phyloP scores from a whole-genome alignment of 2,888 invertebrate genomes.

The Caenorhabditis imperialis region DNA sequence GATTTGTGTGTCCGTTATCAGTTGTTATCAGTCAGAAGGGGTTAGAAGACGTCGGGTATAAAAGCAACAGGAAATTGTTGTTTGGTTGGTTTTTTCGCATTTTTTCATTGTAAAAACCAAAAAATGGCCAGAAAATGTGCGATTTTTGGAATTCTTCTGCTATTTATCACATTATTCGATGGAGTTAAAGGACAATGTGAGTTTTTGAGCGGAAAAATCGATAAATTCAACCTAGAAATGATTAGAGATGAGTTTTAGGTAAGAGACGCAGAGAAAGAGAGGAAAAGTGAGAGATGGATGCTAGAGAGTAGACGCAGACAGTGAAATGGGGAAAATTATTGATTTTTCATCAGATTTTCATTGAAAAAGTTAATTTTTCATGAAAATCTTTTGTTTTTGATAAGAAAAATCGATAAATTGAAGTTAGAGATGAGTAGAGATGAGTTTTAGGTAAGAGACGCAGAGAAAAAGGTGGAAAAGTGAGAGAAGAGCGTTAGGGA shows the following conservation, averaged over 20 bases:
- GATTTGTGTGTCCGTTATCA: not conserved
- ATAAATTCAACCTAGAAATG: no score
- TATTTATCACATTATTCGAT: conserved; percentile 1
- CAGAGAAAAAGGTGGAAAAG: no score
- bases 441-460: no score
- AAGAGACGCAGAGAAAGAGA: no score
- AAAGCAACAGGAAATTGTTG: conserved; percentile 2
- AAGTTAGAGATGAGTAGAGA: no score
- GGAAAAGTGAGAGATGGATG: no score
- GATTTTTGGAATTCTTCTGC: not conserved
- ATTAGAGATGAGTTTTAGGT: no score
- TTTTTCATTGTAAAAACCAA: conserved; percentile 3
- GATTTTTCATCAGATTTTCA: not conserved
- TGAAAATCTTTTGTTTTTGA: not conserved
- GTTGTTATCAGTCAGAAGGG: conserved; percentile 1
- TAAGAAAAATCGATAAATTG: no score
- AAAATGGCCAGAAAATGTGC: conserved; percentile 8
- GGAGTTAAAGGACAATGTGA: conserved; percentile 25
- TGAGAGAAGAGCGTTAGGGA: no score
- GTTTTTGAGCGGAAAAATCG: no score
- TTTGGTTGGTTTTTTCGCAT: conserved; percentile 6
- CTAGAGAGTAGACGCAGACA: no score
- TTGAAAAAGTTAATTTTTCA: not conserved
- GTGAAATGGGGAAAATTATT: no score
- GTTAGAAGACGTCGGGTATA: conserved; percentile 11